phyloP scores from a whole-genome alignment of 2,888 invertebrate genomes.

The Nephrocerus scutellatus region DNA sequence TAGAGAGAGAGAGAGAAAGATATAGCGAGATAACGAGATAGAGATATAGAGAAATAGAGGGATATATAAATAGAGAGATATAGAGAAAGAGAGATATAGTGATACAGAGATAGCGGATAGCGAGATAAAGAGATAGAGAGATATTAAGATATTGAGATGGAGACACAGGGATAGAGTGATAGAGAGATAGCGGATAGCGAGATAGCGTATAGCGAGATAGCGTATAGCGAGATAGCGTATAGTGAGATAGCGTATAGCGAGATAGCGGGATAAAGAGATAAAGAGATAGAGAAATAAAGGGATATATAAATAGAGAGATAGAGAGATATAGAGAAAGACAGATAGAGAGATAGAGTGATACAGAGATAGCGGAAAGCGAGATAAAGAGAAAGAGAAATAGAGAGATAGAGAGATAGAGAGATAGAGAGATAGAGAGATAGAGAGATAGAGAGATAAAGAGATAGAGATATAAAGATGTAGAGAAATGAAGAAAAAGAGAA shows the following conservation, averaged over 20 bases:
- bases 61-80: neutral
- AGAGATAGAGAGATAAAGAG: conserved; percentile 47
- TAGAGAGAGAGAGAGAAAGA: neutral
- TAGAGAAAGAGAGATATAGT: too few species aligned
- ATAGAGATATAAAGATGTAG: conserved; percentile 40
- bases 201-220: neutral
- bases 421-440: neutral
- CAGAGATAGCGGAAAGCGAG: neutral
- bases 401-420: neutral
- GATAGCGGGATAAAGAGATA: neutral
- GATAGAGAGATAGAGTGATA: neutral
- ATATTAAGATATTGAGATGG: too few species aligned
- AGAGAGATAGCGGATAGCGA: too few species aligned
- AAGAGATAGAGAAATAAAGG: neutral
- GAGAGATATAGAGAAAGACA: conserved; percentile 54
- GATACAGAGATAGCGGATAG: too few species aligned
- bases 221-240: too few species aligned
- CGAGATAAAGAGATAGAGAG: too few species aligned
- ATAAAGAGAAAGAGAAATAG: too few species aligned
- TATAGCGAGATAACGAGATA: neutral
- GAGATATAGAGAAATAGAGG: neutral
- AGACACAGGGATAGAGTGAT: too few species aligned
- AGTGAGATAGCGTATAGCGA: neutral
- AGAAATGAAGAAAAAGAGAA: neutral
- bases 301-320: neutral